Percentiles rank a stretch among this genome's conserved stretches.
Conservation (phyloP, 2,888 invertebrate species). For the Orthonevra nobilis region DNA sequence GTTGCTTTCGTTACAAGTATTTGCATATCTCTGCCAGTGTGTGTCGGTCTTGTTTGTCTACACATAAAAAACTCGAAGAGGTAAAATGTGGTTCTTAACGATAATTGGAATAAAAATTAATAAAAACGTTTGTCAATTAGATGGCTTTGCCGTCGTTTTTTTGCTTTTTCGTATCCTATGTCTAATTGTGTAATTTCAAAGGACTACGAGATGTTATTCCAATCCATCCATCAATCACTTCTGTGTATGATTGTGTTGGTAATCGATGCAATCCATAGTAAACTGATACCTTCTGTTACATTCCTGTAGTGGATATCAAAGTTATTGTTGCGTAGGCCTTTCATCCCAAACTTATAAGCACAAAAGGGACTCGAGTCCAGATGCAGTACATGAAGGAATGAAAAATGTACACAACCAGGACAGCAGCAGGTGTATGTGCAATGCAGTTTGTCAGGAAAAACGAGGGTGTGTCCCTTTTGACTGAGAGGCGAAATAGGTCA, state of each 20-base stretch:
- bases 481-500: slow-evolving; percentile 57
- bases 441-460: slow-evolving; percentile 27
- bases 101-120: slow-evolving; percentile 77
- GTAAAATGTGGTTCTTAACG: slow-evolving; percentile 29
- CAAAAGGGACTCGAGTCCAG: background rate
- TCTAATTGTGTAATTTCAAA: slow-evolving; percentile 50
- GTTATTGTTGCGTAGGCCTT: slow-evolving; percentile 11
- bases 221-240: slow-evolving; percentile 10
- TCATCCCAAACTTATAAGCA: slow-evolving; percentile 34
- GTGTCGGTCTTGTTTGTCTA: background rate
- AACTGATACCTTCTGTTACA: slow-evolving; percentile 1
- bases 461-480: slow-evolving; percentile 63
- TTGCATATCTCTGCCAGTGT: slow-evolving; percentile 13
- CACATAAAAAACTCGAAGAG: too few species aligned
- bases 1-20: background rate
- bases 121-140: slow-evolving; percentile 77
- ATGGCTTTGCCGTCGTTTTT: too few species aligned
- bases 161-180: background rate
- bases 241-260: background rate
- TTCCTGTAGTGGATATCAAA: slow-evolving; percentile 6
- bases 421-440: slow-evolving; percentile 12
- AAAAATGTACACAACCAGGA: background rate
- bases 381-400: background rate
- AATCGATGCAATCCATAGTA: background rate
- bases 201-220: slow-evolving; percentile 23